phyloP scores from a whole-genome alignment of 2,113 vertebrate genomes.

The Epinephelus moara region DNA sequence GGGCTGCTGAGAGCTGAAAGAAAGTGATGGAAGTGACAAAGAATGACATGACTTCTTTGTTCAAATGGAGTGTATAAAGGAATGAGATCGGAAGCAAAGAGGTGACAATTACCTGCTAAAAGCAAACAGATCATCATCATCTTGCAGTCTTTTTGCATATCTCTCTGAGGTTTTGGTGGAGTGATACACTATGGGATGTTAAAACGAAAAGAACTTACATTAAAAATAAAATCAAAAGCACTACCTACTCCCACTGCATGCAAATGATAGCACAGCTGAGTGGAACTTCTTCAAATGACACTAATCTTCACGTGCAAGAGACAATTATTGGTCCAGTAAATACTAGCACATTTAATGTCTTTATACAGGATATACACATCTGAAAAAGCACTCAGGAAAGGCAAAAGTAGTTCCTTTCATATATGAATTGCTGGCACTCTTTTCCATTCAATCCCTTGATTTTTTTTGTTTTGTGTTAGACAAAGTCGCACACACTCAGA shows the following conservation, averaged over 20 bases:
- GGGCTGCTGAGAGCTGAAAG: slow-evolving; percentile 43
- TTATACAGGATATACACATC: not conserved
- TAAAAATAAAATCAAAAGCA: not conserved
- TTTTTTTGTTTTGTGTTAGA: not conserved
- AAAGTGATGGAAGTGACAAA: not conserved
- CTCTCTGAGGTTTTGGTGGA: not conserved
- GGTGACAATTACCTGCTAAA: slow-evolving; percentile 36
- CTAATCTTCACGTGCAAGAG: not conserved
- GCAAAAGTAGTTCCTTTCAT: not conserved
- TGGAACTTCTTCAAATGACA: not conserved
- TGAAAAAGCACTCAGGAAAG: not conserved
- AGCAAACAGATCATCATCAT: slow-evolving; percentile 25
- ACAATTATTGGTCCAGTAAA: not conserved
- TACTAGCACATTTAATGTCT: not conserved
- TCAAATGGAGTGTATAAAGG: not conserved
- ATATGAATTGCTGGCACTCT: not conserved
- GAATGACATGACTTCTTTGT: not conserved
- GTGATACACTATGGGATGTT: not conserved
- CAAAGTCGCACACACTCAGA: not conserved
- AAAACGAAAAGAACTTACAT: not conserved
- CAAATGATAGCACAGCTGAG: not conserved
- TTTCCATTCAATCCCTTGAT: not conserved
- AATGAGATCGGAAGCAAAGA: not conserved
- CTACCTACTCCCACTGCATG: too few species aligned
- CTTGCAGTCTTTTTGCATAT: slow-evolving; percentile 27